These are phyloP conservation scores for Drosophila mulleri DNA, from an alignment of 2,888 invertebrate genomes.

Conservation along the genomic window DNA sequence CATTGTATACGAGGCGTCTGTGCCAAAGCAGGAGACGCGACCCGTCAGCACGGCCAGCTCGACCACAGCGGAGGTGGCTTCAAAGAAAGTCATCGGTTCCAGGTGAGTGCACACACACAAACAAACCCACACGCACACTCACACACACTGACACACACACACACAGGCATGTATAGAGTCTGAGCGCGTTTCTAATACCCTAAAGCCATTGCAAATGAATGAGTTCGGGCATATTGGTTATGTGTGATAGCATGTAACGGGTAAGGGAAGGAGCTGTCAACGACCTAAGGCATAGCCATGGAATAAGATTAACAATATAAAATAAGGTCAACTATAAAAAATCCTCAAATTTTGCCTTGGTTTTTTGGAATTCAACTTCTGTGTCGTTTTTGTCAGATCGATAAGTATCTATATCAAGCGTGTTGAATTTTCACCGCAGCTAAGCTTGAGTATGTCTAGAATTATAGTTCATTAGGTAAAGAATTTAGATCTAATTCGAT, in stretches of 20 bases:
- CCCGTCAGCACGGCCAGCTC: slow-evolving; percentile 17
- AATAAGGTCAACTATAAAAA: too few relatives aligned
- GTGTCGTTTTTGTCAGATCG: too few relatives aligned
- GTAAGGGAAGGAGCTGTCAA: background rate
- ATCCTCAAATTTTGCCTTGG: too few relatives aligned
- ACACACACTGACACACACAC: background rate
- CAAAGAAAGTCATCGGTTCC: slow-evolving; percentile 87
- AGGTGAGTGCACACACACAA: slow-evolving; percentile 85
- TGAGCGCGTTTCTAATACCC: slow-evolving; percentile 28
- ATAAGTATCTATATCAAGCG: too few relatives aligned
- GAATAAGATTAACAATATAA: background rate
- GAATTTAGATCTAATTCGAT: too few relatives aligned
- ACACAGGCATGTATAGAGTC: background rate
- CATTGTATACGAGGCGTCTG: slow-evolving; percentile 72
- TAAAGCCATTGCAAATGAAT: background rate
- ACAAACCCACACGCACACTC: slow-evolving; percentile 1
- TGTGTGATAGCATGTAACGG: background rate
- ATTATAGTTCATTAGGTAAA: too few relatives aligned
- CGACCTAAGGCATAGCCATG: background rate
- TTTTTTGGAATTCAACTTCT: too few relatives aligned
- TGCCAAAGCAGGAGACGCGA: slow-evolving; percentile 58
- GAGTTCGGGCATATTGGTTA: background rate
- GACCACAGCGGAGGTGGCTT: slow-evolving; percentile 82
- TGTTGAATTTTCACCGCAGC: too few relatives aligned
- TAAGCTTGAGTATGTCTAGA: too few relatives aligned